These are phyloP conservation scores for Cephus sareptanus DNA, from an alignment of 2,888 invertebrate genomes.

Conservation along the genomic window DNA sequence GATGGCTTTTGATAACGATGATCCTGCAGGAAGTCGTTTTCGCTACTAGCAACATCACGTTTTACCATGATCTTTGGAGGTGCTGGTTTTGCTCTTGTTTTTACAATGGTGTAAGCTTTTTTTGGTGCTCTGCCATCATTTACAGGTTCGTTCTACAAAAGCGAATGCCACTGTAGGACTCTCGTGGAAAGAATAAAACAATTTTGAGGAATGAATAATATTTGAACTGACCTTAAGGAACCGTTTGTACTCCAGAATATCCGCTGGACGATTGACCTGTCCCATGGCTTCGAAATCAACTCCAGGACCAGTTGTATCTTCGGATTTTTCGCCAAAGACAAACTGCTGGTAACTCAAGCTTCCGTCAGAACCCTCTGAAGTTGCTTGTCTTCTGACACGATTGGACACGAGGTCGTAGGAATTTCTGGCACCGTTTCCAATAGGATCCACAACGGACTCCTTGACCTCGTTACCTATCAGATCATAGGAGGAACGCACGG, in stretches of 20 bases:
- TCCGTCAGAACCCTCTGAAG: slow-evolving; percentile 13
- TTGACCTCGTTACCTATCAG: not conserved
- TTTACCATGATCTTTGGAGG: slow-evolving; percentile 51
- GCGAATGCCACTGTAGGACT: not conserved
- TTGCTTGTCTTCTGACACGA: slow-evolving; percentile 29
- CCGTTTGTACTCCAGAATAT: slow-evolving; percentile 52
- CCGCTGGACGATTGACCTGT: slow-evolving; percentile 53
- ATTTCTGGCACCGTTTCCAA: not conserved
- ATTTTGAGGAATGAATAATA: not conserved
- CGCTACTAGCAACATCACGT: slow-evolving; percentile 27
- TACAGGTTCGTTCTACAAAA: slow-evolving; percentile 49
- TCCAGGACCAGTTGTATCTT: slow-evolving; percentile 37
- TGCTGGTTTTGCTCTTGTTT: slow-evolving; percentile 42
- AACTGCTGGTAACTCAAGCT: slow-evolving; percentile 38
- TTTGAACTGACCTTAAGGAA: slow-evolving; percentile 50
- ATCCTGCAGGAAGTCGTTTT: not conserved
- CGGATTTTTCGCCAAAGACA: slow-evolving; percentile 24
- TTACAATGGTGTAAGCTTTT: slow-evolving; percentile 44
- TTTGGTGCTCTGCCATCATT: slow-evolving; percentile 46
- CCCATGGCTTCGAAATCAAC: slow-evolving; percentile 52
- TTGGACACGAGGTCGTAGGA: slow-evolving; percentile 27
- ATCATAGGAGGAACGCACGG: not conserved
- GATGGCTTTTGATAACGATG: slow-evolving; percentile 10
- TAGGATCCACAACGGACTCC: not conserved
- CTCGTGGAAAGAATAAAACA: not conserved